phyloP scores from a whole-genome alignment of 2,888 invertebrate genomes.

The Melanotus villosus region DNA sequence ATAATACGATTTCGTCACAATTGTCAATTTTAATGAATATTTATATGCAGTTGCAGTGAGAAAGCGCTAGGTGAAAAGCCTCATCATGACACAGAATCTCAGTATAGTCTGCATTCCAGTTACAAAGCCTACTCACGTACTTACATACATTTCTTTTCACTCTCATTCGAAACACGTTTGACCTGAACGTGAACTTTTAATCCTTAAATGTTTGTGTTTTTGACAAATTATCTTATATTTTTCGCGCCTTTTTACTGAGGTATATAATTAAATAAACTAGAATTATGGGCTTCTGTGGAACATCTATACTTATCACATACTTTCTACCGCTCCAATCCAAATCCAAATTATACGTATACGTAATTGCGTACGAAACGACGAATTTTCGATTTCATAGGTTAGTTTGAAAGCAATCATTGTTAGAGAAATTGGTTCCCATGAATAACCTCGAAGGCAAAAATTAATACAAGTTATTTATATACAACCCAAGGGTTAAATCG shows the following conservation, averaged over 20 bases:
- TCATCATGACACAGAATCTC: constrained; percentile 25
- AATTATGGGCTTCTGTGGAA: neutral
- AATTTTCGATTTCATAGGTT: neutral
- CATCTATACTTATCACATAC: too few species aligned
- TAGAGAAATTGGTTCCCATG: constrained; percentile 15
- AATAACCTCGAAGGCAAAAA: neutral
- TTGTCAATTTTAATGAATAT: constrained; percentile 30
- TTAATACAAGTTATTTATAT: too few species aligned
- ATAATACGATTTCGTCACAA: too few species aligned
- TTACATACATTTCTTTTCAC: constrained; percentile 43
- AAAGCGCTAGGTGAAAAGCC: constrained; percentile 45
- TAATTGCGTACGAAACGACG: neutral
- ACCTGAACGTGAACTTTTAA: constrained; percentile 28
- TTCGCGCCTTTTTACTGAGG: neutral
- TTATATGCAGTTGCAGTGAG: constrained; percentile 39
- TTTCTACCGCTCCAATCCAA: too few species aligned
- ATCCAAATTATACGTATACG: too few species aligned
- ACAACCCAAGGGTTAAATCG: too few species aligned
- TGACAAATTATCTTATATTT: neutral
- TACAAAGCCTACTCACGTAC: constrained; percentile 1
- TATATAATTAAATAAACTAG: neutral
- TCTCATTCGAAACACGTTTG: constrained; percentile 45
- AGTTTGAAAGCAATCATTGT: neutral
- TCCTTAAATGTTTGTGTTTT: neutral
- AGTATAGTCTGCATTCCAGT: constrained; percentile 24